A percentile compares a stretch with the other conserved stretches of the same genome.
Conservation (phyloP, 2,113 vertebrate species). For the Equus przewalskii region DNA sequence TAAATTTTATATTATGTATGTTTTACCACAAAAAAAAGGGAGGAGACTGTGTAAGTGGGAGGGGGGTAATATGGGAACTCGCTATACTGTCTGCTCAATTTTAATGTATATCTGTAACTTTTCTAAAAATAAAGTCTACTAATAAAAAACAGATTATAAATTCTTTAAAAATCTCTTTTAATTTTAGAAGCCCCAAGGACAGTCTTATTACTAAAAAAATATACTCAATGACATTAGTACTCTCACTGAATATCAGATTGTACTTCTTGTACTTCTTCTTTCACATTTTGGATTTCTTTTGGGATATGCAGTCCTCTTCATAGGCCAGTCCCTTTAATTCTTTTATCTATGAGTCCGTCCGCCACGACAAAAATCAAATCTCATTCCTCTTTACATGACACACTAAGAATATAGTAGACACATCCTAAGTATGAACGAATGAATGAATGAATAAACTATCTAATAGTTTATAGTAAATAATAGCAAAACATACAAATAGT, state of each 20-base stretch:
- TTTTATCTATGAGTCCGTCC: background rate
- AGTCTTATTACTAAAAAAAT: background rate
- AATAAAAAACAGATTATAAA: background rate
- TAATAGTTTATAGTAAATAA: background rate
- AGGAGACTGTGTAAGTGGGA: background rate
- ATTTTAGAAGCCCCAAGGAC: background rate
- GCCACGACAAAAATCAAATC: background rate
- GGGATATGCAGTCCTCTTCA: background rate
- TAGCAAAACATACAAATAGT: background rate
- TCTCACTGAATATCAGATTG: background rate
- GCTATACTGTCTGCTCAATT: background rate
- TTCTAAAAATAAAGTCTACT: background rate
- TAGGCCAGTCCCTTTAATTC: background rate
- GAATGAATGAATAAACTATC: background rate
- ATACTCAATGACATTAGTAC: background rate
- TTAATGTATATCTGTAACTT: background rate
- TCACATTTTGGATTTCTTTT: background rate
- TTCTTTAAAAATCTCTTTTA: background rate
- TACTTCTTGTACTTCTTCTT: background rate
- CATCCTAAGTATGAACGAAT: background rate
- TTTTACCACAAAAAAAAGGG: background rate
- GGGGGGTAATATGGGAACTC: background rate
- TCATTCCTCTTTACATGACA: background rate
- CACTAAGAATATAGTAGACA: background rate
- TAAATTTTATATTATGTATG: background rate